These are phyloP conservation scores for Cremastinae sp. DNA, from an alignment of 2,888 invertebrate species.

Conservation along the genomic window DNA sequence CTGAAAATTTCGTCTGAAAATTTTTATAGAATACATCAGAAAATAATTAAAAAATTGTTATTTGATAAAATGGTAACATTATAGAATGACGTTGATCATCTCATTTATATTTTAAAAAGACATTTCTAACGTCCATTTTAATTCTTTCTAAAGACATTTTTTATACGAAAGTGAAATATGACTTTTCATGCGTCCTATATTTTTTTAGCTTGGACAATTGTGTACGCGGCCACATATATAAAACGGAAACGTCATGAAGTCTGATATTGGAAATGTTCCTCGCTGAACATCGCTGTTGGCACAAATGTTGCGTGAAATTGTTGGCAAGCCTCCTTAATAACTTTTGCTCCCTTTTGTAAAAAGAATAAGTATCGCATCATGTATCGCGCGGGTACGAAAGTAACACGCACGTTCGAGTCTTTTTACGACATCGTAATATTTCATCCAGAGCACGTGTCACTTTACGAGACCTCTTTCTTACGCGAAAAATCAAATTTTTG, in stretches of 20 bases:
- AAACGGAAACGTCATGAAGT: slow-evolving; percentile 29
- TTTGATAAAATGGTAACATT: too few relatives aligned
- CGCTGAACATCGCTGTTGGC: slow-evolving; percentile 44
- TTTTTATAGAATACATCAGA: too few relatives aligned
- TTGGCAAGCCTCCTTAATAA: slow-evolving; percentile 72
- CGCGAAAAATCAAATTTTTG: neutral
- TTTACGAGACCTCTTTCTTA: slow-evolving; percentile 16
- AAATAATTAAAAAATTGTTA: too few relatives aligned
- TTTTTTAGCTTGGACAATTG: neutral
- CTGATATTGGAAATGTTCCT: slow-evolving; percentile 57
- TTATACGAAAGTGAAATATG: too few relatives aligned
- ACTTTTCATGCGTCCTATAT: too few relatives aligned
- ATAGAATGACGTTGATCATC: too few relatives aligned
- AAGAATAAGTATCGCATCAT: slow-evolving; percentile 12
- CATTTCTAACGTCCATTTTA: too few relatives aligned
- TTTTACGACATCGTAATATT: slow-evolving; percentile 24
- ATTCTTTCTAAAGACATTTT: too few relatives aligned
- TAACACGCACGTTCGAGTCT: neutral
- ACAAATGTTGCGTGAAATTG: slow-evolving; percentile 71
- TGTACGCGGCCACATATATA: slow-evolving; percentile 7
- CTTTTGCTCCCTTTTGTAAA: slow-evolving; percentile 36
- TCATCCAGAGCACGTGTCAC: slow-evolving; percentile 19
- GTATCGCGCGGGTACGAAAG: neutral
- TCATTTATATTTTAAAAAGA: too few relatives aligned
- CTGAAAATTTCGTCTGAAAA: too few relatives aligned